Percentiles rank a stretch among this genome's conserved stretches.
Conservation (phyloP, 53 echinoderm and acorn worm species). For the Henricia sp. region DNA sequence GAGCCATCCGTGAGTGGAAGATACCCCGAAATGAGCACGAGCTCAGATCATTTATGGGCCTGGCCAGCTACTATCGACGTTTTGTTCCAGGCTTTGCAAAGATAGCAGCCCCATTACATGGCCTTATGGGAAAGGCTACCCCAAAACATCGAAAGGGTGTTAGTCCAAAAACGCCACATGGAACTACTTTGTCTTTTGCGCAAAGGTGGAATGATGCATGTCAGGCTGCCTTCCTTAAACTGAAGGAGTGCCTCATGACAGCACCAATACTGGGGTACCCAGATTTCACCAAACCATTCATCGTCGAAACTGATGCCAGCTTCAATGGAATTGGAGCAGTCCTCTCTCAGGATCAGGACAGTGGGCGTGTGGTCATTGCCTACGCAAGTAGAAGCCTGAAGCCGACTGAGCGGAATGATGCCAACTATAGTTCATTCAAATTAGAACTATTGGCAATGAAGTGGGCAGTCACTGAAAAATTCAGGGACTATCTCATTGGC, state of each 20-base stretch:
- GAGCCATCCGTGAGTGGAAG: constrained; percentile 4
- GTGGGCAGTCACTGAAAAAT: constrained; percentile 58
- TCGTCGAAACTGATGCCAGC: constrained; percentile 59
- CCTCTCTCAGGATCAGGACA: constrained; percentile 54
- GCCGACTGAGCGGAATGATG: constrained; percentile 30
- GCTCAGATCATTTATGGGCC: constrained; percentile 34
- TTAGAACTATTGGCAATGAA: constrained; percentile 48
- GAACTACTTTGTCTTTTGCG: not conserved
- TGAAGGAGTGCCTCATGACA: constrained; percentile 55
- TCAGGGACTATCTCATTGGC: constrained; percentile 49
- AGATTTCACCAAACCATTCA: constrained; percentile 43
- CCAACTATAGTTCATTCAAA: constrained; percentile 55
- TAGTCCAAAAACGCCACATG: not conserved
- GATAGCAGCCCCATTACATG: constrained; percentile 31
- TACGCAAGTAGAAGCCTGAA: constrained; percentile 50
- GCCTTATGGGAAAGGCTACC: not conserved
- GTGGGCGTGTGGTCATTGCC: constrained; percentile 40
- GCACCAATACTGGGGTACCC: constrained; percentile 57
- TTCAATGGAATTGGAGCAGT: constrained; percentile 55
- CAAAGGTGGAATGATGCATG: not conserved
- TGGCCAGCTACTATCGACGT: constrained; percentile 29
- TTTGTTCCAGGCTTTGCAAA: constrained; percentile 34
- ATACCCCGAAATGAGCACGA: constrained; percentile 17
- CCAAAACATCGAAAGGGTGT: not conserved
- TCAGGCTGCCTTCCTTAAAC: not conserved